Percentiles rank a stretch among this genome's conserved stretches.
Conservation (phyloP, 2,113 vertebrate species). For the Pteropus alecto region DNA sequence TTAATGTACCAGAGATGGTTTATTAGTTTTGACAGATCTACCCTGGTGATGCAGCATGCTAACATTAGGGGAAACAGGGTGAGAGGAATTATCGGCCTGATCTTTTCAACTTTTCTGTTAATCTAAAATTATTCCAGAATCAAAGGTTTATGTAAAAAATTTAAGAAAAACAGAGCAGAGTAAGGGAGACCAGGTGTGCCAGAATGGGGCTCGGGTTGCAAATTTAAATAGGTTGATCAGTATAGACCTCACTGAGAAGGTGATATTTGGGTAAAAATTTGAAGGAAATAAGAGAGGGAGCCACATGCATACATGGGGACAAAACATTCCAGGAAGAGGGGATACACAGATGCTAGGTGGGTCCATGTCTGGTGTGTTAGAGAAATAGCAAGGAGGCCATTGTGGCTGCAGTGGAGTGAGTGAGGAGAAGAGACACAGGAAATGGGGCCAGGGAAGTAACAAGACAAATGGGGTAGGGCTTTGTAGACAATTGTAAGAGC, state of each 20-base stretch:
- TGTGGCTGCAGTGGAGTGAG: background rate
- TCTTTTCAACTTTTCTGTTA: background rate
- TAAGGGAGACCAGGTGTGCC: background rate
- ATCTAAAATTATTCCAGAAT: background rate
- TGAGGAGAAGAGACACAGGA: background rate
- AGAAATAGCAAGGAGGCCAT: background rate
- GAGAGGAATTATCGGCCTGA: background rate
- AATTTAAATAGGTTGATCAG: background rate
- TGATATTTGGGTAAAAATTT: background rate
- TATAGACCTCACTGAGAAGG: background rate
- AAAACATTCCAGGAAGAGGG: background rate
- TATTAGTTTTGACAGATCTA: background rate
- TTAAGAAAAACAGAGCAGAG: background rate
- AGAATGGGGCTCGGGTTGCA: background rate
- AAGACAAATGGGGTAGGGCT: background rate
- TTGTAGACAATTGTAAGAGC: background rate
- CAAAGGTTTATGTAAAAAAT: background rate
- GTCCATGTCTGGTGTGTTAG: background rate
- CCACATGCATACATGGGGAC: background rate
- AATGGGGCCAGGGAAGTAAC: background rate
- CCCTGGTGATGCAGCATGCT: background rate
- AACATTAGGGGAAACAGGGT: background rate
- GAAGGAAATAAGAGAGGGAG: background rate
- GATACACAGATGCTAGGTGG: background rate
- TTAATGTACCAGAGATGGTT: background rate